Evolutionary conservation across 2,797 vertebrate genomes (phyloP), one percentile per base, ranked within the genome.

Genomic region (Glossophaga mutica): DNA sequence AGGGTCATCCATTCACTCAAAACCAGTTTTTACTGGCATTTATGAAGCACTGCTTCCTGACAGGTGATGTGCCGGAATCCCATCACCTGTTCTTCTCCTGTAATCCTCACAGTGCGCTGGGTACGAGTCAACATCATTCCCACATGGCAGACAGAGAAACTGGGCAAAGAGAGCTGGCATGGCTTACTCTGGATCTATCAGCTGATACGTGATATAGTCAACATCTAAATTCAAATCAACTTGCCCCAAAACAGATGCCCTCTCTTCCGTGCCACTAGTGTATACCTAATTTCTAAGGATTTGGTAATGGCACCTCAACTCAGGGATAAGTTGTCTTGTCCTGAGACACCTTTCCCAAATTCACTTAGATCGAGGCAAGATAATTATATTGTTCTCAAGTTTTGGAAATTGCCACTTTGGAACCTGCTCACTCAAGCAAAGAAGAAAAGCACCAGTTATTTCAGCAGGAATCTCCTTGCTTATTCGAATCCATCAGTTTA

Each of bases 401-500:
- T 79, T 46, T n/a, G 19, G n/a, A 88, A 85, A 68, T 37, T n/a
- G 12, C 37, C n/a, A 65, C 70, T 94, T 57, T 78, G 79, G 42
- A 93, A 46, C 16, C 42, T 44, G 22, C 70, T 83, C 39, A 29
- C 24, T 21, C 19, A 3, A 18, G 84, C 83, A 76, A 48, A 42
- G 29, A 93, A 46, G 26, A 19, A 79, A 68, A 59, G 5, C 14
- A 9, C 65, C 4, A 0, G 24, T 73, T 55, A 52, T 37, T 79
- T 84, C 77, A 5, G 7, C 29, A 59, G 71, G 46, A 68, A 22
- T 5, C 0, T 0, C 37, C 68, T 52, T 71, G 26, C 52, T 82
- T 57, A 32, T 71, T 59, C 57, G 14, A 22, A 22, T 46, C 79
- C 87, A 68, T 84, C 78, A 7, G 21, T 12, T 26, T 48, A 39